A percentile compares a stretch with the other conserved stretches of the same genome.
These are phyloP conservation scores for Oostethus manadensis DNA, from an alignment of 2,113 vertebrate species.

Conservation along the genomic window DNA sequence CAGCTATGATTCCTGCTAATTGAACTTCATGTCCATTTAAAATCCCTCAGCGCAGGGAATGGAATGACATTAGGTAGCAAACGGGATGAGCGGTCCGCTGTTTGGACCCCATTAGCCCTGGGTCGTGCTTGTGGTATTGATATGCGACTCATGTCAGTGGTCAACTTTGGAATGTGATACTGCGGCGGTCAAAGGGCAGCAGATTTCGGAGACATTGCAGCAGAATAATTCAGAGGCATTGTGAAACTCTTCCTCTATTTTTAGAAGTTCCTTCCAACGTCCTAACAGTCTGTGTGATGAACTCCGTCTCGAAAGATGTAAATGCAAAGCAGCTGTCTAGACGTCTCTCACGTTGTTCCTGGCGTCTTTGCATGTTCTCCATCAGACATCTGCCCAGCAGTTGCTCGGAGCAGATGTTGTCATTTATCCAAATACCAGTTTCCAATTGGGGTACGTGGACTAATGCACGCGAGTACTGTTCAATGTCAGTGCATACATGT, in stretches of 20 bases:
- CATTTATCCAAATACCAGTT: not conserved
- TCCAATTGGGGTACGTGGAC: not conserved
- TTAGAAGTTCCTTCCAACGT: not conserved
- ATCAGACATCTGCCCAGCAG: constrained; percentile 61
- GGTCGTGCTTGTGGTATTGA: constrained; percentile 30
- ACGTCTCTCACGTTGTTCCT: constrained; percentile 38
- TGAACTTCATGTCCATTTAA: constrained; percentile 31
- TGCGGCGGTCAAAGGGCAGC: constrained; percentile 17
- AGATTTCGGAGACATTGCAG: not conserved
- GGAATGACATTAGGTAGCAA: constrained; percentile 30
- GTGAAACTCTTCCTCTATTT: not conserved
- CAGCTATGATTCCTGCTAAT: constrained; percentile 43
- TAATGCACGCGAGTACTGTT: not conserved
- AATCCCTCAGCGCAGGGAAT: constrained; percentile 26
- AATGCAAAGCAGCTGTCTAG: constrained; percentile 44
- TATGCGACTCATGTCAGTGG: constrained; percentile 46
- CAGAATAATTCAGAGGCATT: not conserved
- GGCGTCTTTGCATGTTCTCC: constrained; percentile 23
- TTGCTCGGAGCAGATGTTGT: constrained; percentile 26
- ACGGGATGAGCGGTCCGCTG: constrained; percentile 46
- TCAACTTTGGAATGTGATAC: constrained; percentile 23
- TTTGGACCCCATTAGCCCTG: constrained; percentile 59
- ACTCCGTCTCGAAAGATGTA: constrained; percentile 32
- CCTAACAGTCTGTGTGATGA: not conserved
- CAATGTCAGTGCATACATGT: not conserved